Conservation (phyloP, 1,140 invertebrate genomes). For the Carposina sasakii region DNA sequence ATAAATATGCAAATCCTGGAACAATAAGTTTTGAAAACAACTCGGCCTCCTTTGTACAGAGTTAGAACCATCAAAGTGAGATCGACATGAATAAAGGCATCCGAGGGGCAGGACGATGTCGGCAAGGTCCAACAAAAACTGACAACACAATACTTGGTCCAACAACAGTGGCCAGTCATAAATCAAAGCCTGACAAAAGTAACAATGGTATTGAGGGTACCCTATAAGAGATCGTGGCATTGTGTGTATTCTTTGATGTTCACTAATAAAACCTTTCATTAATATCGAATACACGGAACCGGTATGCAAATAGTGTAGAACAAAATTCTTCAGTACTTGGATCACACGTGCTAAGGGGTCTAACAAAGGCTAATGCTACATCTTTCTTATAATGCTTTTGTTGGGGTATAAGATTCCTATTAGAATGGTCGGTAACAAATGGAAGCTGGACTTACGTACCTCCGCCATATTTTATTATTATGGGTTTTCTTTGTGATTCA, state of each 20-base stretch:
- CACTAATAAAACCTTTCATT: conserved; percentile 72
- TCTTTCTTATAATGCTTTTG: conserved; percentile 53
- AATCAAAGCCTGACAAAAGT: conserved; percentile 71
- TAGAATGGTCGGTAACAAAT: too few relatives aligned
- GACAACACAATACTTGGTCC: conserved; percentile 67
- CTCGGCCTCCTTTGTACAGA: conserved; percentile 50
- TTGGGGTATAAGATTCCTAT: conserved; percentile 37
- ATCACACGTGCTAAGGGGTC: conserved; percentile 61
- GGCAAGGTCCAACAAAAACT: conserved; percentile 66
- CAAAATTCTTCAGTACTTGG: conserved; percentile 54
- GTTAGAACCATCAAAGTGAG: conserved; percentile 62
- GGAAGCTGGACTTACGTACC: too few relatives aligned
- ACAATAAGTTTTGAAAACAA: conserved; percentile 25
- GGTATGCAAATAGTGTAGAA: conserved; percentile 68
- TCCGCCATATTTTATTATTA: too few relatives aligned
- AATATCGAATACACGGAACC: conserved; percentile 69
- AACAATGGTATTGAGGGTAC: conserved; percentile 71
- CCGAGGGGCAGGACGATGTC: conserved; percentile 67
- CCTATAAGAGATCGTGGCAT: conserved; percentile 71
- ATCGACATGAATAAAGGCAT: conserved; percentile 62
- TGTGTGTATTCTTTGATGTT: conserved; percentile 71
- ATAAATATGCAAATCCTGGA: conserved; percentile 23
- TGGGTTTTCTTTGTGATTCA: too few relatives aligned
- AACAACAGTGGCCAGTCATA: conserved; percentile 71
- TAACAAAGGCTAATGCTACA: conserved; percentile 58